phyloP scores from a whole-genome alignment of 2,113 vertebrate species.

The Melanostigma gelatinosum region DNA sequence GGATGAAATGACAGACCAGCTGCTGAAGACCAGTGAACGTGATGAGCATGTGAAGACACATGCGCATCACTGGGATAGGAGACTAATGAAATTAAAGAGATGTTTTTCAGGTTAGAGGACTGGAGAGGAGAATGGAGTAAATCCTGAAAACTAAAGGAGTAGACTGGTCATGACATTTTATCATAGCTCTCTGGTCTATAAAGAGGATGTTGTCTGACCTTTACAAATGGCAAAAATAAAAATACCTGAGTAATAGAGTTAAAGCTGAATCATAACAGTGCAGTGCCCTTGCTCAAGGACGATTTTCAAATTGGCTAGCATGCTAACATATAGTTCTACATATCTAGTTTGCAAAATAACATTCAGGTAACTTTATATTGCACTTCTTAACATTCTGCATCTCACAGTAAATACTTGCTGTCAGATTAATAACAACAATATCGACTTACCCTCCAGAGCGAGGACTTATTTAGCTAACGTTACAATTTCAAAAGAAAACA shows the following conservation, averaged over 20 bases:
- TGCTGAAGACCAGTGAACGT: background rate
- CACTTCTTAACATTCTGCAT: background rate
- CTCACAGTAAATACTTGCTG: background rate
- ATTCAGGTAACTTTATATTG: background rate
- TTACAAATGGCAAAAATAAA: background rate
- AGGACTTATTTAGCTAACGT: background rate
- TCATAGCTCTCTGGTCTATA: background rate
- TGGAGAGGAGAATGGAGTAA: background rate
- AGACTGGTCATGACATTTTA: background rate
- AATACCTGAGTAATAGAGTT: background rate
- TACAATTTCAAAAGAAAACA: background rate
- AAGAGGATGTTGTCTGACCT: background rate
- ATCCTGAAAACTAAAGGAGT: background rate
- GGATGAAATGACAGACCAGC: slow-evolving; percentile 49
- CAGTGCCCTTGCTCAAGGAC: background rate
- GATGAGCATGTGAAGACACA: background rate
- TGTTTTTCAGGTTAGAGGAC: background rate
- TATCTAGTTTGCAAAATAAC: background rate
- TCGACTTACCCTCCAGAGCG: background rate
- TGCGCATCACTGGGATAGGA: background rate
- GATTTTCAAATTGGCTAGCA: background rate
- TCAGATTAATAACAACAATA: background rate
- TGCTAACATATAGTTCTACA: background rate
- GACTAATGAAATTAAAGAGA: background rate
- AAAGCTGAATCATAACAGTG: background rate